A percentile compares a stretch with the other conserved stretches of the same genome.
Conservation (phyloP, 2,888 invertebrate species). For the Myopa tessellatipennis region DNA sequence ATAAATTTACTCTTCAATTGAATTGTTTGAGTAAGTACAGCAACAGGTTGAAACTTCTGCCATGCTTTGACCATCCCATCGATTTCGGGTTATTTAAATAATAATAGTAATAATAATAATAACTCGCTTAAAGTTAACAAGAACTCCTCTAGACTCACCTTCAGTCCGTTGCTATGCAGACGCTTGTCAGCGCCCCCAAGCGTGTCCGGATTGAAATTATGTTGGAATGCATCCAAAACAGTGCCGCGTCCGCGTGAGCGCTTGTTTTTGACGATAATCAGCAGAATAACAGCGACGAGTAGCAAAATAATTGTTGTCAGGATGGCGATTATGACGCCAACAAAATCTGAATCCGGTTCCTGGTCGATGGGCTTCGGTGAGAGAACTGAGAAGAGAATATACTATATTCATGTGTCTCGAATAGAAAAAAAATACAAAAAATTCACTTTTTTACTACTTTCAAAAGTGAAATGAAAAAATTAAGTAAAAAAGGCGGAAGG, state of each 20-base stretch:
- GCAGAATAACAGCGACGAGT: constrained; percentile 76
- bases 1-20: no score
- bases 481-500: neutral
- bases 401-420: neutral
- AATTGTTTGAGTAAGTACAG: no score
- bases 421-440: constrained; percentile 26
- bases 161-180: constrained; percentile 68
- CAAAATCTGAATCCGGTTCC: constrained; percentile 72
- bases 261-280: constrained; percentile 77
- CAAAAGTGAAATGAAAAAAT: constrained; percentile 18
- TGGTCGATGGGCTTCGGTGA: constrained; percentile 71
- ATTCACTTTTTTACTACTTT: constrained; percentile 14
- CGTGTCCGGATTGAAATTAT: constrained; percentile 68
- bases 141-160: constrained; percentile 56
- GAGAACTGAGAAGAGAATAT: constrained; percentile 56
- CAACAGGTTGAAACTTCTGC: no score
- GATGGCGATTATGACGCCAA: constrained; percentile 77
- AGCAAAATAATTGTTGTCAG: constrained; percentile 79
- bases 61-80: no score
- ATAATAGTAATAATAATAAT: no score
- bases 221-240: constrained; percentile 68
- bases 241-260: constrained; percentile 66
- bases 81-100: no score
- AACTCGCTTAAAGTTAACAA: no score
- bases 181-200: constrained; percentile 69